These are phyloP conservation scores for Mormyrus proboscirostris DNA, from an alignment of 2,797 vertebrate genomes.

Conservation along the genomic window DNA sequence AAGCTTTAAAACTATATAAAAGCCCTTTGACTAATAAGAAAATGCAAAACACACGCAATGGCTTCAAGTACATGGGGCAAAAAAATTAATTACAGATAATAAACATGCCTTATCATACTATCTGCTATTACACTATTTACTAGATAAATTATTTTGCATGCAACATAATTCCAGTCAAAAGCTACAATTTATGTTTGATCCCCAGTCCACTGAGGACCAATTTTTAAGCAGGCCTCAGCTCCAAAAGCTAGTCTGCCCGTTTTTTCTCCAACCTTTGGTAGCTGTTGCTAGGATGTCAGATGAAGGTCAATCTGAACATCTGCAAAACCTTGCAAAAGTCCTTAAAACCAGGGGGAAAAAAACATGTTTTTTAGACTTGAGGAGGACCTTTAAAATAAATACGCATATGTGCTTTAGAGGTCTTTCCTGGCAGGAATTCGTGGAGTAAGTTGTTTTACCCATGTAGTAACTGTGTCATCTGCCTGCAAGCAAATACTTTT, in stretches of 20 bases:
- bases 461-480: not conserved
- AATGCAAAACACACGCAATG: not conserved
- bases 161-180: not conserved
- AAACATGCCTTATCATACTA: not conserved
- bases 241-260: not conserved
- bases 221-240: not conserved
- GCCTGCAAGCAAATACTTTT: slow-evolving; percentile 13
- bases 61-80: not conserved
- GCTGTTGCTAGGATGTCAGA: not conserved
- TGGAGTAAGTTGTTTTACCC: not conserved
- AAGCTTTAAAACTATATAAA: not conserved
- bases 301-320: not conserved
- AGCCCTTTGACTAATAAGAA: not conserved
- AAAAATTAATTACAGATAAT: not conserved
- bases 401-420: not conserved
- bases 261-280: not conserved
- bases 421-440: not conserved
- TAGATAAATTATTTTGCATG: not conserved
- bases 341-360: not conserved
- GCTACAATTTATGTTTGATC: not conserved
- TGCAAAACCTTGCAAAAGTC: not conserved
- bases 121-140: not conserved
- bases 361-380: not conserved
- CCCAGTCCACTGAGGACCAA: not conserved
- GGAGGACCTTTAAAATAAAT: not conserved